Conservation (phyloP, 2,888 invertebrate species). For the Digitonthophagus gazella region DNA sequence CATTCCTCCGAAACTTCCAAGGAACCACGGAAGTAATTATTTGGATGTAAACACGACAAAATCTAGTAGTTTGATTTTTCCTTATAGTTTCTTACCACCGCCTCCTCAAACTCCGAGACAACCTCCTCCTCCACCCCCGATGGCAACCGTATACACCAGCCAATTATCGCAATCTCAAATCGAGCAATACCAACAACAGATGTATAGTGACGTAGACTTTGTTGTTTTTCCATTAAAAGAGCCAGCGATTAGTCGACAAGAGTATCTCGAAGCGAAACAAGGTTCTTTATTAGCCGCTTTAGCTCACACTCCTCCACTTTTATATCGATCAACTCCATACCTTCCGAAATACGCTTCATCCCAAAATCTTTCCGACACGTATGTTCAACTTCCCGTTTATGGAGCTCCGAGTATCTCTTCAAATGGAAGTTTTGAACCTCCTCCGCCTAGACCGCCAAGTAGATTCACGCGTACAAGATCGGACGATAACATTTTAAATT, state of each 20-base stretch:
- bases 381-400: conserved; percentile 69
- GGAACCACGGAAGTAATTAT: conserved; percentile 57
- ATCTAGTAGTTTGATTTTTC: conserved; percentile 50
- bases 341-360: conserved; percentile 77
- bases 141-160: conserved; percentile 70
- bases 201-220: conserved; percentile 89
- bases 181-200: conserved; percentile 83
- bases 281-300: conserved; percentile 68
- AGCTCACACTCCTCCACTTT: conserved; percentile 67
- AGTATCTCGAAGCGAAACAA: conserved; percentile 85
- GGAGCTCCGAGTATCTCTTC: conserved; percentile 67
- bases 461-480: conserved; percentile 71
- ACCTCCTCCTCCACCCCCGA: conserved; percentile 62
- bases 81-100: conserved; percentile 55
- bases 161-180: conserved; percentile 74
- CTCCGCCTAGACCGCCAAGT: conserved; percentile 61
- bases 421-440: conserved; percentile 62
- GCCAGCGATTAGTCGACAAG: conserved; percentile 85
- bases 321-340: conserved; percentile 82
- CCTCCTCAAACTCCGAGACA: conserved; percentile 67
- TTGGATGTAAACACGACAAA: conserved; percentile 61
- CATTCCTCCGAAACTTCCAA: conserved; percentile 49
- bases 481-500: conserved; percentile 78
- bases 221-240: conserved; percentile 89
- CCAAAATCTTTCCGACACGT: conserved; percentile 75